These are phyloP conservation scores for Drosophila mercatorum DNA, from an alignment of 2,888 invertebrate genomes.

Conservation along the genomic window DNA sequence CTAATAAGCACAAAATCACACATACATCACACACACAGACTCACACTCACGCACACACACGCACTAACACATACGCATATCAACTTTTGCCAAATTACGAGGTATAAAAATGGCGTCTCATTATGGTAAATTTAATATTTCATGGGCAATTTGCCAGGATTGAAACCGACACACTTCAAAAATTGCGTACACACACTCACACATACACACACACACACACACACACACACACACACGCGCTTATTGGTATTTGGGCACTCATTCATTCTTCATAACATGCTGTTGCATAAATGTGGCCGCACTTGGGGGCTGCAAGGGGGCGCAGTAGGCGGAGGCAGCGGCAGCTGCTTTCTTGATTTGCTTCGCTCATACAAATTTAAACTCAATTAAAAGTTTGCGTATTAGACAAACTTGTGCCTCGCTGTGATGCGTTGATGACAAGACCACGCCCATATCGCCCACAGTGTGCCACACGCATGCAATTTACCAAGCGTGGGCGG, in stretches of 20 bases:
- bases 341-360: slow-evolving; percentile 55
- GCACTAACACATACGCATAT: slow-evolving; percentile 37
- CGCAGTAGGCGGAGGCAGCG: background rate
- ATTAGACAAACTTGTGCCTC: slow-evolving; percentile 75
- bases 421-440: slow-evolving; percentile 54
- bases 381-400: slow-evolving; percentile 82
- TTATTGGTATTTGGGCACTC: slow-evolving; percentile 43
- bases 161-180: slow-evolving; percentile 81
- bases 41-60: slow-evolving; percentile 24
- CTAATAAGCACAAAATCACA: slow-evolving; percentile 59
- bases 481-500: slow-evolving; percentile 27
- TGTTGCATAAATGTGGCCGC: slow-evolving; percentile 42
- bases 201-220: slow-evolving; percentile 20
- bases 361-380: slow-evolving; percentile 79
- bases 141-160: slow-evolving; percentile 82
- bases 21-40: slow-evolving; percentile 35
- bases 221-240: slow-evolving; percentile 15
- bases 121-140: slow-evolving; percentile 81
- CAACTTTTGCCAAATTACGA: slow-evolving; percentile 74
- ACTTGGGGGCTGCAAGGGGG: background rate
- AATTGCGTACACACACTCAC: slow-evolving; percentile 53
- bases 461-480: slow-evolving; percentile 29
- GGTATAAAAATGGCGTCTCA: slow-evolving; percentile 79
- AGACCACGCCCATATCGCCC: slow-evolving; percentile 14
- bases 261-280: slow-evolving; percentile 51